phyloP scores from a whole-genome alignment of 2,113 vertebrate genomes.

The Pteruthius melanotis region DNA sequence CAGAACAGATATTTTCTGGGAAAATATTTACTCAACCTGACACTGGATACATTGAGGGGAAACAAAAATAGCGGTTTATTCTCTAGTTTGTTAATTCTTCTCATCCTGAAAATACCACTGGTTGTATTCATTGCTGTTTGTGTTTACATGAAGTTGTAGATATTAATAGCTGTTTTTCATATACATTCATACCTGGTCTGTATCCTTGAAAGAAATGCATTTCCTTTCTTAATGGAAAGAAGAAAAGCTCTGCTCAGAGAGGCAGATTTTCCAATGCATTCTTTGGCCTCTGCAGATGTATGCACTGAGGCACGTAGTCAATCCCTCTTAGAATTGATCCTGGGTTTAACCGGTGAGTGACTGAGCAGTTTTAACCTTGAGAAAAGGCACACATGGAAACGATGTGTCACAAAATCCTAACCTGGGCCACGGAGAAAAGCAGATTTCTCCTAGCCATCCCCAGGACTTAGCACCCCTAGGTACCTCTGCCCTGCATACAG shows the following conservation, averaged over 20 bases:
- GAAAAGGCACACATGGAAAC: conserved; percentile 14
- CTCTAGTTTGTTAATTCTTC: not conserved
- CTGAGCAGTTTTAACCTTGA: conserved; percentile 35
- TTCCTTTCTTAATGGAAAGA: conserved; percentile 31
- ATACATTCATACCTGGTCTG: not conserved
- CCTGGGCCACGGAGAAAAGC: not conserved
- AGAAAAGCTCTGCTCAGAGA: not conserved
- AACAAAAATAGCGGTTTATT: not conserved
- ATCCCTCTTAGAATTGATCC: conserved; percentile 51
- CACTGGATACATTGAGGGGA: not conserved
- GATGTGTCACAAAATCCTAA: not conserved
- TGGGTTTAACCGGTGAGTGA: not conserved
- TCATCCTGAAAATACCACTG: not conserved
- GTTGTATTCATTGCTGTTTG: not conserved
- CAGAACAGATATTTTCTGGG: not conserved
- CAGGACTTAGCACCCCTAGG: not conserved
- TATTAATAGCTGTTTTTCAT: not conserved
- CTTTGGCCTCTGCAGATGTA: conserved; percentile 45
- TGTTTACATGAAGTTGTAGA: not conserved
- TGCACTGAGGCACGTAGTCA: conserved; percentile 39
- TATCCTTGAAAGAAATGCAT: not conserved
- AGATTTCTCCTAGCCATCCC: not conserved
- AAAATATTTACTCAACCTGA: not conserved
- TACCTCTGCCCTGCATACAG: not conserved
- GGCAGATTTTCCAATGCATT: not conserved